A percentile compares a stretch with the other conserved stretches of the same genome.
Conservation (phyloP, 2,888 invertebrate genomes). For the Agriotes lineatus region DNA sequence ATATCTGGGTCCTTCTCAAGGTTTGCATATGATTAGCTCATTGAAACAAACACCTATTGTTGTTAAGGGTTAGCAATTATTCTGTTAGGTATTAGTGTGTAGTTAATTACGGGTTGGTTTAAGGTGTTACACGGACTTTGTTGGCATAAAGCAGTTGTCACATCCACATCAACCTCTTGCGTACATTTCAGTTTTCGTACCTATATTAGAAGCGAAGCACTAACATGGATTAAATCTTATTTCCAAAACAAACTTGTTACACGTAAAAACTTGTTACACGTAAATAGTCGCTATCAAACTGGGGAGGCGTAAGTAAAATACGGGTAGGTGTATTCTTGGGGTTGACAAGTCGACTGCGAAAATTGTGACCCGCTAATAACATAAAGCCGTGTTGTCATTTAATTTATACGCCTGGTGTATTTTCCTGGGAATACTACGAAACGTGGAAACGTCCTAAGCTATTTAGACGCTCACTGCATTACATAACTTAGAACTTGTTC, state of each 20-base stretch:
- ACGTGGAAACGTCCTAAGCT: constrained; percentile 7
- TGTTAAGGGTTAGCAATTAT: too few species aligned
- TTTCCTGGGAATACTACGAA: constrained; percentile 17
- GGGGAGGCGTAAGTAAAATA: constrained; percentile 11
- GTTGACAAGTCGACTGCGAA: constrained; percentile 17
- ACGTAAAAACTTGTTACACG: too few species aligned
- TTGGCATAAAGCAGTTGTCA: not conserved
- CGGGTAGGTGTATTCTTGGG: constrained; percentile 6
- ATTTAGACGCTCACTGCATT: constrained; percentile 12
- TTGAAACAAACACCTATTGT: too few species aligned
- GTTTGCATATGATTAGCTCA: too few species aligned
- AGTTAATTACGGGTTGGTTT: not conserved
- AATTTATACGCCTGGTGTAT: constrained; percentile 17
- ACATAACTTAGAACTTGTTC: constrained; percentile 3
- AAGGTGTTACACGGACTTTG: not conserved
- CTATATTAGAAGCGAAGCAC: constrained; percentile 9
- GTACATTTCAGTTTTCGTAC: not conserved
- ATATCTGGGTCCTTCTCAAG: too few species aligned
- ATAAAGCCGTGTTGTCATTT: constrained; percentile 21
- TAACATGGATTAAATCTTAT: constrained; percentile 7
- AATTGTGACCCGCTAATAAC: constrained; percentile 23
- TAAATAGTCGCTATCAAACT: constrained; percentile 3
- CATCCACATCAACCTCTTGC: not conserved
- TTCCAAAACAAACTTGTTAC: constrained; percentile 13
- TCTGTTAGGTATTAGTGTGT: too few species aligned